Evolutionary conservation across 2,797 vertebrate species (phyloP), one percentile per base, ranked within the genome.

Genomic region (Megalops cyprinoides): DNA sequence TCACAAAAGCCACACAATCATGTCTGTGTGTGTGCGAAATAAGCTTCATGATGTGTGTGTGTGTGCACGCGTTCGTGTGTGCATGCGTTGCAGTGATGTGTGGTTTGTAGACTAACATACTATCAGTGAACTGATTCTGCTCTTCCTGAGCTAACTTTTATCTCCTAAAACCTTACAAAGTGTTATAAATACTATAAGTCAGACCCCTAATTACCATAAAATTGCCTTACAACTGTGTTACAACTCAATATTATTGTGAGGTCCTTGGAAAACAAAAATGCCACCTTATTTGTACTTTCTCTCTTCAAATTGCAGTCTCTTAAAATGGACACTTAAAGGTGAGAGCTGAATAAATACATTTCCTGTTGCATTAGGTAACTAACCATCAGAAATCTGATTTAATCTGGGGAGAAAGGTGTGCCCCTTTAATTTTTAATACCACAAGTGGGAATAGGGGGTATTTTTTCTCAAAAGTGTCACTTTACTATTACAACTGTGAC

Each of bases 51-150:
- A 8, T 15, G 65, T 23, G 15, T 14, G 6, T 23, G 65, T 42
- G 15, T 42, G 65, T 42, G 14, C 69, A 34, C 69, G 37, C 69
- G 65, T 69, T 37, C 69, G 65, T 69, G 65, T 39, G 65, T 69
- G 3, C 5, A 34, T 15, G 62, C 31, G 31, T 67, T 9, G 8
- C 25, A 18, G 4, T 67, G 31, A n/a, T 67, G 34, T 34, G 62
- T 14, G 25, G 60, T 58, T 20, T 5, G 20, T 58, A n/a, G 25
- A n/a, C 20, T 10, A 4, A n/a, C 25, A 8, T 58, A 58, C 20
- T n/a, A 7, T 3, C 2, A 58, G 9, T 1, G 1, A 3, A n/a
- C 18, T 53, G 18, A 9, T 53, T 53, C 51, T 14, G 12, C 2
- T 53, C 51, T 53, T 10, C 18, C 51, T 15, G 4, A 58, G 2